Percentiles rank a stretch among this genome's conserved stretches.
Conservation (phyloP, 2,888 invertebrate genomes). For the Scaptodrosophila latifasciaeformis region DNA sequence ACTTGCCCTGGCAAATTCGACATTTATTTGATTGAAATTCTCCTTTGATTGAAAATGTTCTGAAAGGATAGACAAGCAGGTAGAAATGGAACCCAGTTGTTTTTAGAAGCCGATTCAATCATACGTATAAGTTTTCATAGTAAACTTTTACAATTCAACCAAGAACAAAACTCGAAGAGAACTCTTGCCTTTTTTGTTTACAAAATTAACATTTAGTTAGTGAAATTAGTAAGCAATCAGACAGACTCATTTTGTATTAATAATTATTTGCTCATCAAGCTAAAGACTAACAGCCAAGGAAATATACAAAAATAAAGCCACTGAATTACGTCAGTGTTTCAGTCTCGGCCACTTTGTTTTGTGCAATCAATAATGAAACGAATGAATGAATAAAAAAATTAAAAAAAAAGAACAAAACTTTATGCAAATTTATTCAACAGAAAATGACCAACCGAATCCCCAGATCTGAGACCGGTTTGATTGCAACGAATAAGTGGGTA, state of each 20-base stretch:
- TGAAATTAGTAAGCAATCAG: no score
- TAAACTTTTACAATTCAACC: no score
- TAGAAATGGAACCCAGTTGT: background rate
- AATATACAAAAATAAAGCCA: no score
- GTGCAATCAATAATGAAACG: slow-evolving; percentile 59
- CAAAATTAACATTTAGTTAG: no score
- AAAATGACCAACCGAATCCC: slow-evolving; percentile 8
- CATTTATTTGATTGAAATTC: slow-evolving; percentile 42
- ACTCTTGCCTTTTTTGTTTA: no score
- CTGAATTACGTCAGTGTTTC: slow-evolving; percentile 52
- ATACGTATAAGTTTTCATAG: no score
- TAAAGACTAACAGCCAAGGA: no score
- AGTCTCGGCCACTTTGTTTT: no score
- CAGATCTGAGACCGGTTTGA: background rate
- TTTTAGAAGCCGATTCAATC: no score
- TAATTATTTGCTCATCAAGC: no score
- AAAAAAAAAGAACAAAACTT: slow-evolving; percentile 60
- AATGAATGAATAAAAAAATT: slow-evolving; percentile 51
- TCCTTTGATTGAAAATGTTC: slow-evolving; percentile 13
- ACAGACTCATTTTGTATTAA: no score
- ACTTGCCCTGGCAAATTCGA: slow-evolving; percentile 24
- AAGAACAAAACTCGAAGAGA: no score
- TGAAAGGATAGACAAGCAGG: background rate
- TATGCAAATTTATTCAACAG: slow-evolving; percentile 46
- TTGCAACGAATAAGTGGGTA: background rate